Conservation (phyloP, 2,888 invertebrate genomes). For the Tipula unca region DNA sequence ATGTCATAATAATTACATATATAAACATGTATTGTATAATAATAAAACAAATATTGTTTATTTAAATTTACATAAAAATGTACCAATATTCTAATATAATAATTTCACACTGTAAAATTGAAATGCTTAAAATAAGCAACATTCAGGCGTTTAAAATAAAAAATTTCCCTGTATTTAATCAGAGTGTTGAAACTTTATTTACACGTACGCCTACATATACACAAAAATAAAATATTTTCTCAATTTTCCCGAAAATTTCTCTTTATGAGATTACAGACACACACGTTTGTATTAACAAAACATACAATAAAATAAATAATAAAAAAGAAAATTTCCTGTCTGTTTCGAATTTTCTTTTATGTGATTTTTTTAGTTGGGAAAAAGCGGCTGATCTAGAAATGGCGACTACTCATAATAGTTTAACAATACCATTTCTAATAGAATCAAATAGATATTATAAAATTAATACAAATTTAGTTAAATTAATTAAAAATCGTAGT, state of each 20-base stretch:
- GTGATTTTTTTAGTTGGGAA: background rate
- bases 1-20: no score
- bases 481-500: conserved; percentile 15
- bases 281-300: no score
- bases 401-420: background rate
- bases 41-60: no score
- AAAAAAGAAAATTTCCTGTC: background rate
- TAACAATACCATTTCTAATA: background rate
- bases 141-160: background rate
- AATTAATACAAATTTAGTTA: background rate
- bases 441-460: background rate
- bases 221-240: background rate
- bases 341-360: background rate
- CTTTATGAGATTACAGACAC: no score
- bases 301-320: background rate
- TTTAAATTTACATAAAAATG: no score
- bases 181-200: background rate
- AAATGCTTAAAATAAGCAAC: background rate
- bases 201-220: background rate
- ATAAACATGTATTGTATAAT: no score
- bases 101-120: background rate
- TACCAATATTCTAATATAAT: background rate
- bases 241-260: background rate
- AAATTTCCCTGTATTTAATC: background rate
- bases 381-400: conserved; percentile 18